phyloP scores from a whole-genome alignment of 2,113 vertebrate genomes.

The Psittacula cyanocephala region DNA sequence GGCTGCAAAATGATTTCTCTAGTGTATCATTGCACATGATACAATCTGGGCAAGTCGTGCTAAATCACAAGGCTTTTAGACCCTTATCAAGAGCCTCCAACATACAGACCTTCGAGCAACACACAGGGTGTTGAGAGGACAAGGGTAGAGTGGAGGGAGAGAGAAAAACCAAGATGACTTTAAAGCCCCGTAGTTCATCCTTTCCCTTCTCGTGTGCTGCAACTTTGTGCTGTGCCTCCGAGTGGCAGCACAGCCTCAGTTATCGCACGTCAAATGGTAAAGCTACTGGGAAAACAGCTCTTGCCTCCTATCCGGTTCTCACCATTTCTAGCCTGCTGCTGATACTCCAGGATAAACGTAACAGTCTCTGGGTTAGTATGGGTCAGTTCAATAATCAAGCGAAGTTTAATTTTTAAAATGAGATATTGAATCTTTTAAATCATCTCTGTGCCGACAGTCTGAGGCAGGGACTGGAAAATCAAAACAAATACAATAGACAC shows the following conservation, averaged over 20 bases:
- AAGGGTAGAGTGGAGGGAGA: not conserved
- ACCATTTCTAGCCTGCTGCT: not conserved
- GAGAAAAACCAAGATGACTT: not conserved
- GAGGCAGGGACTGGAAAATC: slow-evolving; percentile 27
- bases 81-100: not conserved
- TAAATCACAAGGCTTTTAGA: not conserved
- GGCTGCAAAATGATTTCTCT: not conserved
- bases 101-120: not conserved
- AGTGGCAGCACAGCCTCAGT: slow-evolving; percentile 35
- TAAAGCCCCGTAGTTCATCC: not conserved
- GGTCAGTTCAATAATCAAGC: slow-evolving; percentile 2
- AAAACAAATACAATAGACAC: slow-evolving; percentile 48
- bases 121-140: not conserved
- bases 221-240: not conserved
- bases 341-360: not conserved
- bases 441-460: not conserved
- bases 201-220: not conserved
- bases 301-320: not conserved
- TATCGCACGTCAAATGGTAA: not conserved
- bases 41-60: not conserved
- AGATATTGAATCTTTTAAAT: slow-evolving; percentile 19
- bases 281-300: not conserved
- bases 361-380: not conserved
- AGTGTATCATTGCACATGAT: not conserved
- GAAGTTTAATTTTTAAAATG: slow-evolving; percentile 25